Evolutionary conservation across 2,888 invertebrate genomes (phyloP).

Genomic region (Rotaria magnacalcarata): DNA sequence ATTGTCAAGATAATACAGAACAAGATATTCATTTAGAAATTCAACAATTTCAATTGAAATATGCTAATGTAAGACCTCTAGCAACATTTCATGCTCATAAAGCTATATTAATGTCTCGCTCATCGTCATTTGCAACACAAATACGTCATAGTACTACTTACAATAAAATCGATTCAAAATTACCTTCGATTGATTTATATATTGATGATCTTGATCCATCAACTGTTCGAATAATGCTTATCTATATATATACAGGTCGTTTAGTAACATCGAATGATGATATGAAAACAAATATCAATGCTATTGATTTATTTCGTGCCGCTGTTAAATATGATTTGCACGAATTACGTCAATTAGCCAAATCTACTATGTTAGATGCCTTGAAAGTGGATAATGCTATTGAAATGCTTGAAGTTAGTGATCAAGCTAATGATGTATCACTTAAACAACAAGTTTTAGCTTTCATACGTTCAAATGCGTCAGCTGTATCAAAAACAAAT

Average conservation of each 20-base stretch:
- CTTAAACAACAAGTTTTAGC: slow-evolving; percentile 35
- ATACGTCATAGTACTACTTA: not conserved
- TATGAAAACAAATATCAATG: not conserved
- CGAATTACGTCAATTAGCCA: slow-evolving; percentile 28
- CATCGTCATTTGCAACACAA: not conserved
- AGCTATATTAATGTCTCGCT: slow-evolving; percentile 20
- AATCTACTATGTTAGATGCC: not conserved
- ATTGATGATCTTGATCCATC: slow-evolving; percentile 8
- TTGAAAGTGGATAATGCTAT: slow-evolving; percentile 6
- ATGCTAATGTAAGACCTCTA: not conserved
- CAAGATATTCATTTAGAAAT: slow-evolving; percentile 7
- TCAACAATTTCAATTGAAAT: not conserved
- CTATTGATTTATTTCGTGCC: slow-evolving; percentile 31
- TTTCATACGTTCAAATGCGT: slow-evolving; percentile 21
- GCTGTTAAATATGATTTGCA: slow-evolving; percentile 25
- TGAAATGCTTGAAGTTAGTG: slow-evolving; percentile 34
- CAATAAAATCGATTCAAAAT: slow-evolving; percentile 1
- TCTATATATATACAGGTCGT: slow-evolving; percentile 15
- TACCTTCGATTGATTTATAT: slow-evolving; percentile 21
- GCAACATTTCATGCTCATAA: slow-evolving; percentile 30
- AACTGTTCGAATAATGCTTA: not conserved
- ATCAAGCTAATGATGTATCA: not conserved
- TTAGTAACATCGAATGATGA: not conserved
- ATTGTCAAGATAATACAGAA: not conserved
- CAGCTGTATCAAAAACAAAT: slow-evolving; percentile 28